Percentiles rank a stretch among this genome's conserved stretches.
Conservation (phyloP, 2,113 vertebrate genomes). For the Numenius arquata region DNA sequence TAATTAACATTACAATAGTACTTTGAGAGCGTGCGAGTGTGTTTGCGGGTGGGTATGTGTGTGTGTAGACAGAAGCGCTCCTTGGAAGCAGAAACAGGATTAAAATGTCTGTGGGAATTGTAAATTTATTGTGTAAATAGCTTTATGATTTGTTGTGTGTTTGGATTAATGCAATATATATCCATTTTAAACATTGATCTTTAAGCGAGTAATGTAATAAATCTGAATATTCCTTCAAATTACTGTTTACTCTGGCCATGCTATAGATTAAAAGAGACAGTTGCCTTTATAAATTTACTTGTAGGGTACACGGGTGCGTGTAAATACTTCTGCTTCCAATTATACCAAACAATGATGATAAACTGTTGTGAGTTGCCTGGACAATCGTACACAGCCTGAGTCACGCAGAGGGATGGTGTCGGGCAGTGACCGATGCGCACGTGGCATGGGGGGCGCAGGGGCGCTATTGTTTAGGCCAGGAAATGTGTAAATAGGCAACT, state of each 20-base stretch:
- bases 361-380: constrained; percentile 69
- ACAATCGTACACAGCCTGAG: constrained; percentile 67
- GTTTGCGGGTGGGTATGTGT: not conserved
- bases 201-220: constrained; percentile 69
- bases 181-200: constrained; percentile 77
- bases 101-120: constrained; percentile 67
- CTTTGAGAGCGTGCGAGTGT: not conserved
- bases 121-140: constrained; percentile 74
- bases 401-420: not conserved
- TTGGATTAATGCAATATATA: constrained; percentile 75
- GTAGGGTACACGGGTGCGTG: constrained; percentile 57
- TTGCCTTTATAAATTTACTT: constrained; percentile 82
- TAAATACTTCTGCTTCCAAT: constrained; percentile 86
- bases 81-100: constrained; percentile 65
- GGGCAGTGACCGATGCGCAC: constrained; percentile 10
- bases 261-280: constrained; percentile 84
- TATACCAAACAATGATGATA: constrained; percentile 81
- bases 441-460: not conserved
- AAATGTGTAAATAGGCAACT: constrained; percentile 63
- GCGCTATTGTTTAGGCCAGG: constrained; percentile 67
- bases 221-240: constrained; percentile 75
- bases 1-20: constrained; percentile 67
- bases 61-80: constrained; percentile 25
- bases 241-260: constrained; percentile 76
- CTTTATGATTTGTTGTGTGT: constrained; percentile 68